phyloP scores from a whole-genome alignment of 2,797 vertebrate genomes.

The Dromococcyx pavoninus region DNA sequence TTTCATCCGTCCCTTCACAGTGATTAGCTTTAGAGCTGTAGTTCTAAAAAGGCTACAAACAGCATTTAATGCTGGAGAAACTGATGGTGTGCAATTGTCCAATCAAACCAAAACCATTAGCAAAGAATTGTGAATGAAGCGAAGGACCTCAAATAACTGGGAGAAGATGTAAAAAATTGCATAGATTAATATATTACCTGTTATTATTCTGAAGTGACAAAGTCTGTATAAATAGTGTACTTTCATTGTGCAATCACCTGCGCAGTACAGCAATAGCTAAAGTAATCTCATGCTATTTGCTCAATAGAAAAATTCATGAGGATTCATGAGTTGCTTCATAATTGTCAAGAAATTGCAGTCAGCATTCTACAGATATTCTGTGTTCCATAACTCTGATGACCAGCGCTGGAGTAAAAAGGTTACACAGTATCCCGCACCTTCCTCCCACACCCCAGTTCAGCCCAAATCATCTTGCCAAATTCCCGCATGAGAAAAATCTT shows the following conservation, averaged over 20 bases:
- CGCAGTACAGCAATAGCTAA: slow-evolving; percentile 33
- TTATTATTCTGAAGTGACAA: slow-evolving; percentile 9
- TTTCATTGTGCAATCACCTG: slow-evolving; percentile 49
- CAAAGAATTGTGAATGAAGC: not conserved
- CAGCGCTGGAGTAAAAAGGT: not conserved
- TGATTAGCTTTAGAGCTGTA: not conserved
- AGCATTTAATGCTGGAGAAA: not conserved
- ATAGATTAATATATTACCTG: not conserved
- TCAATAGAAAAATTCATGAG: slow-evolving; percentile 6
- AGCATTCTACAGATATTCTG: not conserved
- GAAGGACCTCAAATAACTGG: not conserved
- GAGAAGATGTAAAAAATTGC: not conserved
- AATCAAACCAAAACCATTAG: not conserved
- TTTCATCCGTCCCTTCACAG: not conserved
- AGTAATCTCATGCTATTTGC: not conserved
- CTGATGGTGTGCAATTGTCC: not conserved
- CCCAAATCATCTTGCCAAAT: not conserved
- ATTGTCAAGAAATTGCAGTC: not conserved
- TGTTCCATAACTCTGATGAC: not conserved
- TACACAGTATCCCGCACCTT: not conserved
- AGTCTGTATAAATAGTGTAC: slow-evolving; percentile 16
- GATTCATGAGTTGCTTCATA: not conserved
- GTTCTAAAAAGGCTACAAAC: not conserved
- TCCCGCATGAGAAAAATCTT: not conserved
- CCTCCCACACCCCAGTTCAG: not conserved